Percentiles rank a stretch among this genome's conserved stretches.
Evolutionary conservation across 2,888 invertebrate species (phyloP).

Genomic region (Limnephilus marmoratus): DNA sequence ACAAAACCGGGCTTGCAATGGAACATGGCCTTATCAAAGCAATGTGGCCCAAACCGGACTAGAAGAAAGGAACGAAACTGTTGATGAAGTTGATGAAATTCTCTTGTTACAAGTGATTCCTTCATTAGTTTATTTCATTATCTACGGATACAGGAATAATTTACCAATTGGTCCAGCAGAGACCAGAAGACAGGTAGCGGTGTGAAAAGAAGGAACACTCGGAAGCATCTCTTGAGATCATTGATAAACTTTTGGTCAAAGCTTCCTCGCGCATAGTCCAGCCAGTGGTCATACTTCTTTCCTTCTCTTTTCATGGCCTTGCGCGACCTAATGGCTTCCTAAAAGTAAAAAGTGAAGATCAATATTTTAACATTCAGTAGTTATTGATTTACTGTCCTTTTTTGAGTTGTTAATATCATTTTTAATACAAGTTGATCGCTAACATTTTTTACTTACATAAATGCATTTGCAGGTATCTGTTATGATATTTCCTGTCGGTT

Average conservation of each 20-base stretch:
- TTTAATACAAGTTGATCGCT: not conserved
- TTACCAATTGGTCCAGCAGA: constrained; percentile 91
- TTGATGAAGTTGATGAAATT: not conserved
- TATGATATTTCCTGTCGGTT: constrained; percentile 84
- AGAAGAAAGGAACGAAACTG: not conserved
- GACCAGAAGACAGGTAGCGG: constrained; percentile 97
- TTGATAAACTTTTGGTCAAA: constrained; percentile 84
- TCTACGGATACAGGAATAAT: constrained; percentile 48
- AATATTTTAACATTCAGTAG: no score
- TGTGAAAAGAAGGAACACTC: constrained; percentile 87
- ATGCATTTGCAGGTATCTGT: constrained; percentile 81
- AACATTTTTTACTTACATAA: constrained; percentile 75
- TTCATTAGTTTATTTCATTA: not conserved
- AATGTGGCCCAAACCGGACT: not conserved
- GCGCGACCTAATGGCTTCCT: constrained; percentile 76
- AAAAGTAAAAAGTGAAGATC: constrained; percentile 50
- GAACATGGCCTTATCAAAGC: no score
- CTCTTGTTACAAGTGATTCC: not conserved
- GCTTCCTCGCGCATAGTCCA: constrained; percentile 88
- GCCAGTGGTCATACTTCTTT: constrained; percentile 81
- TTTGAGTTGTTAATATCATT: not conserved
- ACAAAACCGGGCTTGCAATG: not conserved
- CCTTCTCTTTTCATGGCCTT: constrained; percentile 51
- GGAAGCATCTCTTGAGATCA: constrained; percentile 88
- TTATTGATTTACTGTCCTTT: not conserved